Conservation (phyloP, 1,140 invertebrate species). For the Leptinotarsa undecemlineata region DNA sequence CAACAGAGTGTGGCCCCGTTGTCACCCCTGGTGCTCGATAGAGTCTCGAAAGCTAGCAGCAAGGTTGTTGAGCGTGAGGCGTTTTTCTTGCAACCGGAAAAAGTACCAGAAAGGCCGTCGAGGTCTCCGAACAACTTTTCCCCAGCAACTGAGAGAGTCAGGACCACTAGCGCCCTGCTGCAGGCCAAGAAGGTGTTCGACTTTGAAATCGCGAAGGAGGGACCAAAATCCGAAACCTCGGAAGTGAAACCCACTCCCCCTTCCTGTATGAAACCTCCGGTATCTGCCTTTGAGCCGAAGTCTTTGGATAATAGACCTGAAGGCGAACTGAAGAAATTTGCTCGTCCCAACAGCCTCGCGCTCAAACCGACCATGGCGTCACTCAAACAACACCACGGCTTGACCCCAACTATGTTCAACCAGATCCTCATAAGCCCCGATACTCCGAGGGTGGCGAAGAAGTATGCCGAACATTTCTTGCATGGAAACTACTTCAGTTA, state of each 20-base stretch:
- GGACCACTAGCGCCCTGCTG: background rate
- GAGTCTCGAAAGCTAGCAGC: background rate
- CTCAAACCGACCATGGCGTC: slow-evolving; percentile 80
- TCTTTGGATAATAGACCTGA: slow-evolving; percentile 10
- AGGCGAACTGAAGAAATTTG: slow-evolving; percentile 64
- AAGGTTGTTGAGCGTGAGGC: background rate
- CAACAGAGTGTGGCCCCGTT: slow-evolving; percentile 19
- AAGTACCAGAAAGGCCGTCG: background rate
- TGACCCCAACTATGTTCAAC: slow-evolving; percentile 75
- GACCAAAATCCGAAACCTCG: background rate
- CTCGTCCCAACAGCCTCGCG: slow-evolving; percentile 77
- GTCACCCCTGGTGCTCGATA: slow-evolving; percentile 10
- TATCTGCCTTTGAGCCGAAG: slow-evolving; percentile 30
- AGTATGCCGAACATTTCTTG: slow-evolving; percentile 83
- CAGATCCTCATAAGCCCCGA: slow-evolving; percentile 84
- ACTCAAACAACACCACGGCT: slow-evolving; percentile 76
- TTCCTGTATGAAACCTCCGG: background rate
- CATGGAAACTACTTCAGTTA: slow-evolving; percentile 93
- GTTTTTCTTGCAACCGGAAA: slow-evolving; percentile 13
- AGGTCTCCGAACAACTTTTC: slow-evolving; percentile 12
- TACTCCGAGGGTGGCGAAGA: slow-evolving; percentile 84
- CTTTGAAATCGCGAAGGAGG: background rate
- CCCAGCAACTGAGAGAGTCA: background rate
- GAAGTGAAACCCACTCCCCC: background rate
- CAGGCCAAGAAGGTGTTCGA: background rate